Evolutionary conservation across 2,797 vertebrate species (phyloP), one percentile per base, ranked within the genome.

Genomic region (Acanthurus lineatus): DNA sequence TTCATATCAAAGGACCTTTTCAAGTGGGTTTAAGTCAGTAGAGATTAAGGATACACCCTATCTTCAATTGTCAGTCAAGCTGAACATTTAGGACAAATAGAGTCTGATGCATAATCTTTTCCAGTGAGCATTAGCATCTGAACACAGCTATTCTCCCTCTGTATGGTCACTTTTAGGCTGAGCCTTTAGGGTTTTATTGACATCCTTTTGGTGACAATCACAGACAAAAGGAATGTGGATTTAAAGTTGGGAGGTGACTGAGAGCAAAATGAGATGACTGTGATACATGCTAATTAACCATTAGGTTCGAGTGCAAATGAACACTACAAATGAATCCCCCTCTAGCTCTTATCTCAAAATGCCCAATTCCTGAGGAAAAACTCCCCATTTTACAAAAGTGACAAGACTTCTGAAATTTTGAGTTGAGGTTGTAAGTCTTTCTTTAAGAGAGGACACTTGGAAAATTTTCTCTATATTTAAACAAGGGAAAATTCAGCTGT

Each of bases 171-270:
- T 56, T 58, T 48, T 20, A 42, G 53, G 47, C 11, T 66, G 48
- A 72, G 3, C 20, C 4, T 1, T 77, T 64, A 3, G 19, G 22
- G 19, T 66, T 15, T 53, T 53, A 20, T 56, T 19, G 8, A 20
- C n/a, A 32, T 6, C 32, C 9, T 9, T 4, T 49, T 15, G 32
- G 35, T 40, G 14, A 70, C 28, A 32, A 32, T 35, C 59, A 10
- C 40, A 81, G 42, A 59, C 59, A 53, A 76, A 66, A n/a, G 57
- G 3, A 72, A 76, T 84, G 72, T 20, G 69, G 81, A 83, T 73
- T 28, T 32, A 14, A 25, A 12, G 8, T 35, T 25, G 56, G 3
- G 28, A 58, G 38, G 1, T n/a, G 35, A 62, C 68, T 19, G 7
- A 20, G 47, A 35, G 5, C 40, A 16, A 40, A 28, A 38, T 9